Conservation (phyloP, 2,888 invertebrate genomes). For the Lordiphosa andalusiaca region DNA sequence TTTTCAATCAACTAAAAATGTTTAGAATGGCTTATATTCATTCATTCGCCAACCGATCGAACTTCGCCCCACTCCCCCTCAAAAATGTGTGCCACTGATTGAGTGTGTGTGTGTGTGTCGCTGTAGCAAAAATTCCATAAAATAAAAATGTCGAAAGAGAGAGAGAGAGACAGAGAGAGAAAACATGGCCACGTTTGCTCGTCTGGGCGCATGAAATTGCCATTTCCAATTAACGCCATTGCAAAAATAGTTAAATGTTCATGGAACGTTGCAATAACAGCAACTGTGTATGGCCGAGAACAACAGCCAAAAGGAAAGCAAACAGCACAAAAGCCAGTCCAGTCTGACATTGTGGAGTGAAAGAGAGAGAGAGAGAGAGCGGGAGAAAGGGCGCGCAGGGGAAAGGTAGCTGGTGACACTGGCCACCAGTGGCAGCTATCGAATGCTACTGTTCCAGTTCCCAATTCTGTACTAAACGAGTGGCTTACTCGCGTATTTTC, state of each 20-base stretch:
- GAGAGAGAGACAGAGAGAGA: neutral
- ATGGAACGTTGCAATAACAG: slow-evolving; percentile 34
- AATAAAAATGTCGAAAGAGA: slow-evolving; percentile 52
- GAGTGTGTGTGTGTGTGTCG: slow-evolving; percentile 27
- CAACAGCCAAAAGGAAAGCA: slow-evolving; percentile 34
- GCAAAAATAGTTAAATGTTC: slow-evolving; percentile 71
- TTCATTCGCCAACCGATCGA: slow-evolving; percentile 53
- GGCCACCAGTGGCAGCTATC: slow-evolving; percentile 26
- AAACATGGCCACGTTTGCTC: slow-evolving; percentile 27
- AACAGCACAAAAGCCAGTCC: slow-evolving; percentile 36
- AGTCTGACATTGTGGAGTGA: slow-evolving; percentile 6
- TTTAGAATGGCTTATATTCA: slow-evolving; percentile 61
- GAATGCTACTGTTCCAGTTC: slow-evolving; percentile 8
- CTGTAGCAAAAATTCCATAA: slow-evolving; percentile 51
- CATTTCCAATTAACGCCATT: slow-evolving; percentile 77
- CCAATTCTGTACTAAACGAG: slow-evolving; percentile 27
- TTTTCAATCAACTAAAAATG: slow-evolving; percentile 73
- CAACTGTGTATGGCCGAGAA: slow-evolving; percentile 32
- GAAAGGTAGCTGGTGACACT: slow-evolving; percentile 27
- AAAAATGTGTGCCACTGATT: slow-evolving; percentile 54
- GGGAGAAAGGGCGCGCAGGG: neutral
- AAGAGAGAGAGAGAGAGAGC: neutral
- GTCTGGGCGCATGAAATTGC: slow-evolving; percentile 67
- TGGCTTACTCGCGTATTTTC: slow-evolving; percentile 38
- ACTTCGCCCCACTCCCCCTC: slow-evolving; percentile 17